A percentile compares a stretch with the other conserved stretches of the same genome.
These are phyloP conservation scores for Leuciscus idus DNA, from an alignment of 2,113 vertebrate species.

Conservation along the genomic window DNA sequence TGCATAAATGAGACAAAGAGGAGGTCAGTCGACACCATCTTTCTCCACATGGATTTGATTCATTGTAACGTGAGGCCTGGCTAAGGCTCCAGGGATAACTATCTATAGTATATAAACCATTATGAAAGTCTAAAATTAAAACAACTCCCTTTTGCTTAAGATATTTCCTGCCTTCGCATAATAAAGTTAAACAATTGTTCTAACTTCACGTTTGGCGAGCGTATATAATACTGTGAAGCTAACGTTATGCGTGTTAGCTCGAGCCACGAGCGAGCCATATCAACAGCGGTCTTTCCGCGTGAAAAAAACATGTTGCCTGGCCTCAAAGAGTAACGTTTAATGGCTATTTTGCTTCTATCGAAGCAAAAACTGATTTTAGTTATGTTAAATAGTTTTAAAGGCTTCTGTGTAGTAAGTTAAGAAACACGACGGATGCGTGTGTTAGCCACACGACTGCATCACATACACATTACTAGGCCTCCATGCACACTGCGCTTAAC, in stretches of 20 bases:
- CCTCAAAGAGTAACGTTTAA: background rate
- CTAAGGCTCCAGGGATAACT: background rate
- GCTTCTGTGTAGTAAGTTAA: background rate
- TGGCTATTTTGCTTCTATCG: background rate
- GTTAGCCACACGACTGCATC: conserved; percentile 31
- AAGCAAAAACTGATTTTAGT: background rate
- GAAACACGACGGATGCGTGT: background rate
- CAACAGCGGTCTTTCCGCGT: background rate
- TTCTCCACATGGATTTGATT: conserved; percentile 41
- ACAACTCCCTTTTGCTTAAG: background rate
- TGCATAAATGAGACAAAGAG: conserved; percentile 48
- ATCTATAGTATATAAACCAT: background rate
- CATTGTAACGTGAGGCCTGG: conserved; percentile 33
- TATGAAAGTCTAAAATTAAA: background rate
- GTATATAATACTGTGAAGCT: background rate
- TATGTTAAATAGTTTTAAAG: background rate
- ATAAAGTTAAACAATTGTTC: background rate
- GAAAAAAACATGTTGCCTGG: background rate
- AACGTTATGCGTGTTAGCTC: conserved; percentile 9
- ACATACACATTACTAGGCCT: conserved; percentile 7
- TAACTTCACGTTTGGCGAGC: conserved; percentile 8
- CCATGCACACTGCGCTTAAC: background rate
- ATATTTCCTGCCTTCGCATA: background rate
- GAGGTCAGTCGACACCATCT: conserved; percentile 46
- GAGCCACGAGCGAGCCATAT: background rate